Percentiles rank a stretch among this genome's conserved stretches.
These are phyloP conservation scores for Pandion haliaetus DNA, from an alignment of 2,113 vertebrate genomes.

Conservation along the genomic window DNA sequence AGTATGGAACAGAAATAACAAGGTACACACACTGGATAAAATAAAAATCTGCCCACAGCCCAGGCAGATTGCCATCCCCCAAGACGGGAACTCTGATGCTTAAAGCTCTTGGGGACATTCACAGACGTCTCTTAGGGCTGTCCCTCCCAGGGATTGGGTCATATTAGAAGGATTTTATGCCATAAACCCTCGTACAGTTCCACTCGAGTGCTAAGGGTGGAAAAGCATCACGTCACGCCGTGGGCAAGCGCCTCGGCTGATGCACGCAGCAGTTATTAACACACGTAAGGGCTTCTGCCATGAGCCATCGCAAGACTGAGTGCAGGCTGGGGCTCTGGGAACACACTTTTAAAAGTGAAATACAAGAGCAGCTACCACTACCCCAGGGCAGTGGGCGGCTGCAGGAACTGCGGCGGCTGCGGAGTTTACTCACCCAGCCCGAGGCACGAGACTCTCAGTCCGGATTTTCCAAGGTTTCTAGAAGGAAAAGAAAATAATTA, in stretches of 20 bases:
- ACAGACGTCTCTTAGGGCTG: background rate
- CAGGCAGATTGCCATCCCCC: background rate
- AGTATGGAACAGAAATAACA: background rate
- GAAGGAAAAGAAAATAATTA: constrained; percentile 50
- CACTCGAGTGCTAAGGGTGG: rapidly evolving
- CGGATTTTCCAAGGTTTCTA: constrained; percentile 95
- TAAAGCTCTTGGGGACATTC: background rate
- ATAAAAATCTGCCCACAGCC: rapidly evolving
- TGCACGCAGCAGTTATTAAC: background rate
- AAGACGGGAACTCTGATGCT: background rate
- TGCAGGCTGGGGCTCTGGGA: background rate
- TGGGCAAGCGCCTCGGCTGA: rapidly evolving
- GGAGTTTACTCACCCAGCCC: constrained; percentile 85
- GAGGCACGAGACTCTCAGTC: constrained; percentile 91
- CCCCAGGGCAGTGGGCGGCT: background rate
- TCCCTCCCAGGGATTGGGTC: rapidly evolving
- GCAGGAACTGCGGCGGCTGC: rapidly evolving
- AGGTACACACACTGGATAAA: too few species aligned
- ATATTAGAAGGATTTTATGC: rapidly evolving
- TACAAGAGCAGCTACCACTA: background rate
- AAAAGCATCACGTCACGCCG: background rate
- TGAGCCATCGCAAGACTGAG: background rate
- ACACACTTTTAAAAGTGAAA: too few species aligned
- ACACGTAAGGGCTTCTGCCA: rapidly evolving
- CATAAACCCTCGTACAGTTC: rapidly evolving